Evolutionary conservation across 2,797 vertebrate genomes (phyloP).

Genomic region (Pteropus rufus): DNA sequence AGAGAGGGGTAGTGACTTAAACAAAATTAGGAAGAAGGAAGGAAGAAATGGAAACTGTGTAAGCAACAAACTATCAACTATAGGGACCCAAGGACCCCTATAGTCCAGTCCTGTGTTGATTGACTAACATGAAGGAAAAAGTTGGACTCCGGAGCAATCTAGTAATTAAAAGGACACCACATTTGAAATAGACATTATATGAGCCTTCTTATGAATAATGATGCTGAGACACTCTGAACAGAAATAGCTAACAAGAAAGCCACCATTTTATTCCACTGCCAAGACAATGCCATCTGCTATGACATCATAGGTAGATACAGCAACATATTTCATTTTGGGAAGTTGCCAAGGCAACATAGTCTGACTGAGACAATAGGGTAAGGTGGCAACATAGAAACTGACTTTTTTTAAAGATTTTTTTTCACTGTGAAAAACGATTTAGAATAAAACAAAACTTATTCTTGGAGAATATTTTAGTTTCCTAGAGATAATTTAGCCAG

Average conservation of each 20-base stretch:
- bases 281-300: constrained; percentile 23
- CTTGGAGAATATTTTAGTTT: not conserved
- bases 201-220: not conserved
- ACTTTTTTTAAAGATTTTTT: not conserved
- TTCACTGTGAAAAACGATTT: not conserved
- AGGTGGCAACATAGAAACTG: not conserved
- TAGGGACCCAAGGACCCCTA: not conserved
- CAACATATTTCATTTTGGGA: not conserved
- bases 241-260: not conserved
- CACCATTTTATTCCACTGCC: not conserved
- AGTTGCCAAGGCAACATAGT: constrained; percentile 52
- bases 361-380: not conserved
- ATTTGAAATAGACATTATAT: not conserved
- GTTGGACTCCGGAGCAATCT: not conserved
- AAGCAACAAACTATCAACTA: not conserved
- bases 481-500: not conserved
- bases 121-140: not conserved
- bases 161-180: not conserved
- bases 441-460: not conserved
- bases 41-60: not conserved
- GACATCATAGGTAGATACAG: constrained; percentile 14
- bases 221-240: not conserved
- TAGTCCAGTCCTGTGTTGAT: not conserved
- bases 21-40: not conserved
- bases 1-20: not conserved